Base-by-base conservation (phyloP, 2,797 vertebrate genomes). In the Pseudomugil gertrudae region DNA sequence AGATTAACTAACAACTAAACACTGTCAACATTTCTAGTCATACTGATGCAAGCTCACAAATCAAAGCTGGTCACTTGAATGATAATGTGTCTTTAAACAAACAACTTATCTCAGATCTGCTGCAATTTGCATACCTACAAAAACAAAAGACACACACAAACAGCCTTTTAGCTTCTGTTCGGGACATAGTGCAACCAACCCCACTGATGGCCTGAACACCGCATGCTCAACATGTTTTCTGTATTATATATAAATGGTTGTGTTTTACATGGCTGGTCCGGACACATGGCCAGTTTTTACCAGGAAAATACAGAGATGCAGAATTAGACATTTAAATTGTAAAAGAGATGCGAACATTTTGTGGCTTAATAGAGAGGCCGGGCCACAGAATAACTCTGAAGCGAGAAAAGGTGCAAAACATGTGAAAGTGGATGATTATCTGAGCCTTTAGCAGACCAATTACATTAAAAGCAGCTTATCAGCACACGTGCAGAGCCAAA, bases 251-350 rank as follows among this genome's bases (percentile, higher is more conserved):
- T 6, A 36, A 15, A 60, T 47, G 11, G 63, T 68, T 64, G 40
- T 58, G 72, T 63, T 55, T 38, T 13, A 54, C 50, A 33, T 36
- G 30, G 13, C 52, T 60, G 45, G 26, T 45, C 30, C 32, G 52
- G 52, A 35, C 24, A n/a, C 45, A 33, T 14, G 21, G 30, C 47
- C 54, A 36, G 32, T 63, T 47, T 13, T 19, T 32, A 9, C 30
- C 51, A 24, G 15, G 14, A 50, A 29, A 65, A 29, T 43, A 14
- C 19, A 45, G 8, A 45, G 8, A 9, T 45, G 19, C 40, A n/a
- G 40, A n/a, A n/a, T 45, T 5, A 9, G 40, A 45, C 7, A 45
- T 19, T 19, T 45, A 3, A 45, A n/a, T 0, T 9, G 19, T 6
- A n/a, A 45, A 45, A 45, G 19, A 45, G 7, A 45, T n/a, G 7